These are phyloP conservation scores for Gobionotothen gibberifrons DNA, from an alignment of 2,797 vertebrate species.

Conservation along the genomic window DNA sequence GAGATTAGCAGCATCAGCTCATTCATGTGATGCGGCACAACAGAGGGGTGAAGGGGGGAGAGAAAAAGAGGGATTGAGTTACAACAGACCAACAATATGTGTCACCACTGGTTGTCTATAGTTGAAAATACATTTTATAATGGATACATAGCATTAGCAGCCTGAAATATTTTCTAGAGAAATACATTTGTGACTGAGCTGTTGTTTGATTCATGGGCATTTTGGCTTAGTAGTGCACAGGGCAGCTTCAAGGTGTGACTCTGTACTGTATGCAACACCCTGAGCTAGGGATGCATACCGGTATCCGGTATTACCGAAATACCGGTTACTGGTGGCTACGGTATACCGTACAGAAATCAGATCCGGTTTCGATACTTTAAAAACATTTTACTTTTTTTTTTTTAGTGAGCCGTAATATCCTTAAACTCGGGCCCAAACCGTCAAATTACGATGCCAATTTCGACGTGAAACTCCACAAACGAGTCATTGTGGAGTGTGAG, in stretches of 20 bases:
- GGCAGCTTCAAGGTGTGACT: neutral
- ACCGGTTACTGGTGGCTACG: too few relatives aligned
- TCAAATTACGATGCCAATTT: too few relatives aligned
- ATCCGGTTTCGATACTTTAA: too few relatives aligned
- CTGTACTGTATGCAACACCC: neutral
- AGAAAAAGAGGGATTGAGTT: constrained; percentile 27
- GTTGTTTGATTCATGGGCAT: neutral
- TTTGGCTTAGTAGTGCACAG: neutral
- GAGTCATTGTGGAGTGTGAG: too few relatives aligned
- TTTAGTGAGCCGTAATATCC: too few relatives aligned
- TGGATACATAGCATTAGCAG: neutral
- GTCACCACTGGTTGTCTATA: constrained; percentile 14
- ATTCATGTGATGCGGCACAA: constrained; percentile 54
- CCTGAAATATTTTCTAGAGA: neutral
- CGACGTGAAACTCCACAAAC: too few relatives aligned
- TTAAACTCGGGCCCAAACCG: too few relatives aligned
- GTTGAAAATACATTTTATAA: constrained; percentile 5
- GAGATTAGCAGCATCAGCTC: constrained; percentile 68
- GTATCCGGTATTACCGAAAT: too few relatives aligned
- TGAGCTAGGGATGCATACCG: too few relatives aligned
- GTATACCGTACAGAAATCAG: too few relatives aligned
- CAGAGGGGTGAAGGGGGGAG: constrained; percentile 11
- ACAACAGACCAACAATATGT: constrained; percentile 23
- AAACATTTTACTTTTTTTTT: too few relatives aligned
- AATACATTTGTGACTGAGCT: neutral